These are phyloP conservation scores for Drosophila robusta DNA, from an alignment of 2,888 invertebrate genomes.

Conservation along the genomic window DNA sequence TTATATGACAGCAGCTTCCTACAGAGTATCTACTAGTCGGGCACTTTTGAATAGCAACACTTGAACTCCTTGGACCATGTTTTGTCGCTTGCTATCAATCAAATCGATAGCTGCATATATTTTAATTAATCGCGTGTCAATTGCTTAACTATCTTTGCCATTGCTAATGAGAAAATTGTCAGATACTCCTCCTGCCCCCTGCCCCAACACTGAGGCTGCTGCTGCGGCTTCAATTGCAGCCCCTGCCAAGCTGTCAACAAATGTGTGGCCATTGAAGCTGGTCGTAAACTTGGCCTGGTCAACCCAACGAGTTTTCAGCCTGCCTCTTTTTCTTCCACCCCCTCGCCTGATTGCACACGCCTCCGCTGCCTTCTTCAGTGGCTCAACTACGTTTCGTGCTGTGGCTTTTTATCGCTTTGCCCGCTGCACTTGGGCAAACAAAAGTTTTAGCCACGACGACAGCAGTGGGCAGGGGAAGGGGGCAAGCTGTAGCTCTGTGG, in stretches of 20 bases:
- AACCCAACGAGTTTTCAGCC: constrained; percentile 42
- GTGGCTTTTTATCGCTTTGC: constrained; percentile 65
- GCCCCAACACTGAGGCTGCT: not conserved
- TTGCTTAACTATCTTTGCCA: constrained; percentile 18
- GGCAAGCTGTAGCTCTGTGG: constrained; percentile 44
- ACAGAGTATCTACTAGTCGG: constrained; percentile 2
- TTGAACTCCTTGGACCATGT: not conserved
- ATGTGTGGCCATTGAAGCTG: constrained; percentile 38
- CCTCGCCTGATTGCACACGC: not conserved
- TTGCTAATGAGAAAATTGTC: constrained; percentile 63
- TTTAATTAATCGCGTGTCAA: constrained; percentile 41
- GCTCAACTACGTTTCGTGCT: constrained; percentile 53
- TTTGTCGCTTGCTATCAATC: constrained; percentile 6
- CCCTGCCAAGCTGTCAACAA: constrained; percentile 42
- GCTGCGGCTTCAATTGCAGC: not conserved
- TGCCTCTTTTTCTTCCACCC: not conserved
- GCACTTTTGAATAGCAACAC: not conserved
- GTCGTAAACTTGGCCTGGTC: constrained; percentile 62
- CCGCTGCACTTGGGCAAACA: constrained; percentile 77
- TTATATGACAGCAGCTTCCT: too few relatives aligned
- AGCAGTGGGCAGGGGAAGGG: not conserved
- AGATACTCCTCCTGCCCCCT: constrained; percentile 5
- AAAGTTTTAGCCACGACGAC: constrained; percentile 60
- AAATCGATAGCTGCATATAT: constrained; percentile 12
- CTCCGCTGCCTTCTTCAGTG: constrained; percentile 33